phyloP scores from a whole-genome alignment of 2,113 vertebrate genomes.

The Podarcis raffonei region DNA sequence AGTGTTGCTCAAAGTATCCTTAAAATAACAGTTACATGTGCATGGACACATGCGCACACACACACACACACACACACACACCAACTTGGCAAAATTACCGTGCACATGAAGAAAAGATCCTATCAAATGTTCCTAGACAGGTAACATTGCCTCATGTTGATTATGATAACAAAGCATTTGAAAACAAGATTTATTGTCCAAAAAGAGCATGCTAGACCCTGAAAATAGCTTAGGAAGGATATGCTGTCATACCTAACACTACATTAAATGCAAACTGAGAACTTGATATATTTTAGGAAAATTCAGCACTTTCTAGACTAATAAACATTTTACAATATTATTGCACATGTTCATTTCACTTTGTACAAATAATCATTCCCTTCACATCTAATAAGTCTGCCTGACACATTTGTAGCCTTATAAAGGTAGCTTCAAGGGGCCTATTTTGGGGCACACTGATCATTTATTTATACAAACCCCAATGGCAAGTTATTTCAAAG shows the following conservation, averaged over 20 bases:
- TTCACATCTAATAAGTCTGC: slow-evolving; percentile 90
- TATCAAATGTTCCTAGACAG: slow-evolving; percentile 35
- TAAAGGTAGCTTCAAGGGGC: slow-evolving; percentile 82
- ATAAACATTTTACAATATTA: slow-evolving; percentile 90
- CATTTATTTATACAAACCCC: slow-evolving; percentile 79
- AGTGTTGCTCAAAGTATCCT: slow-evolving; percentile 32
- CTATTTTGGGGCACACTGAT: slow-evolving; percentile 80
- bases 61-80: rapidly evolving
- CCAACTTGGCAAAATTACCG: slow-evolving; percentile 11
- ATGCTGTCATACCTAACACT: slow-evolving; percentile 88
- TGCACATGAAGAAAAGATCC: not conserved
- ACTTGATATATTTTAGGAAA: slow-evolving; percentile 88
- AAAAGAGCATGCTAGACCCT: slow-evolving; percentile 78
- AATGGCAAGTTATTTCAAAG: slow-evolving; percentile 72
- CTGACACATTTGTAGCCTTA: slow-evolving; percentile 85
- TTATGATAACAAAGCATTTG: slow-evolving; percentile 70
- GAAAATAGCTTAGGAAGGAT: slow-evolving; percentile 87
- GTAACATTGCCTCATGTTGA: slow-evolving; percentile 58
- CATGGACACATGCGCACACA: not conserved
- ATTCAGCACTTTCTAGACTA: slow-evolving; percentile 88
- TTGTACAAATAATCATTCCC: slow-evolving; percentile 88
- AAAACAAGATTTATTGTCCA: slow-evolving; percentile 75
- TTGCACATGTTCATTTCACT: slow-evolving; percentile 87
- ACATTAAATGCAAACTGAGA: slow-evolving; percentile 89
- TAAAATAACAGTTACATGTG: slow-evolving; percentile 1